Percentiles rank a stretch among this genome's conserved stretches.
Evolutionary conservation across 2,888 invertebrate genomes (phyloP).

Genomic region (Meiosimyza decipiens): DNA sequence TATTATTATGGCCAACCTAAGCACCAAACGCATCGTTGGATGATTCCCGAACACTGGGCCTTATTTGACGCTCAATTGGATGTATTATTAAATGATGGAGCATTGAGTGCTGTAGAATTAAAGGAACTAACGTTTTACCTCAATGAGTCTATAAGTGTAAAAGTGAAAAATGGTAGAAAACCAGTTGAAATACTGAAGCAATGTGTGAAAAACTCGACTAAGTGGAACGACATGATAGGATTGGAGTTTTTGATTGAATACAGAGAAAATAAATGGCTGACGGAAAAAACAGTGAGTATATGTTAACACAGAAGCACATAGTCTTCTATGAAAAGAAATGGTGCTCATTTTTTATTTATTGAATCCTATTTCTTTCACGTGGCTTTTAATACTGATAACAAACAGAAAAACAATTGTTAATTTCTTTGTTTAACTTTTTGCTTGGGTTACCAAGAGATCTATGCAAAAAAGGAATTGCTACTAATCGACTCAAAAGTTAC

Average conservation of each 20-base stretch:
- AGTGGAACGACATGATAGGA: slow-evolving; percentile 7
- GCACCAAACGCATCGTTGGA: slow-evolving; percentile 27
- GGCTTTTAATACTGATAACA: too few relatives aligned
- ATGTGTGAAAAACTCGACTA: slow-evolving; percentile 5
- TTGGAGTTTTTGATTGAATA: slow-evolving; percentile 24
- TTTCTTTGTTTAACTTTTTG: too few relatives aligned
- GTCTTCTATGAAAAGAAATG: too few relatives aligned
- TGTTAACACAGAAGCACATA: too few relatives aligned
- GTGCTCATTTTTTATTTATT: too few relatives aligned
- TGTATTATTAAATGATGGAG: background rate
- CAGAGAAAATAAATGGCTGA: background rate
- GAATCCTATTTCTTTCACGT: too few relatives aligned
- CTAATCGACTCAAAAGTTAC: too few relatives aligned
- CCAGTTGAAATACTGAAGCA: slow-evolving; percentile 14
- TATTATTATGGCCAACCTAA: slow-evolving; percentile 22
- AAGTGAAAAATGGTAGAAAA: background rate
- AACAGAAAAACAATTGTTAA: too few relatives aligned
- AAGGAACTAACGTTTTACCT: slow-evolving; percentile 9
- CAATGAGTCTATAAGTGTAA: slow-evolving; percentile 3
- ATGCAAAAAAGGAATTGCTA: too few relatives aligned
- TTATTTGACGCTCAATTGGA: slow-evolving; percentile 21
- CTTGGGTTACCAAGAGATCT: too few relatives aligned
- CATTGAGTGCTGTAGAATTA: background rate
- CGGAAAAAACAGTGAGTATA: slow-evolving; percentile 7
- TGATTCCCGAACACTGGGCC: slow-evolving; percentile 24